Percentiles rank a stretch among this genome's conserved stretches.
Evolutionary conservation across 2,113 vertebrate species (phyloP).

Genomic region (Archilochus colubris): DNA sequence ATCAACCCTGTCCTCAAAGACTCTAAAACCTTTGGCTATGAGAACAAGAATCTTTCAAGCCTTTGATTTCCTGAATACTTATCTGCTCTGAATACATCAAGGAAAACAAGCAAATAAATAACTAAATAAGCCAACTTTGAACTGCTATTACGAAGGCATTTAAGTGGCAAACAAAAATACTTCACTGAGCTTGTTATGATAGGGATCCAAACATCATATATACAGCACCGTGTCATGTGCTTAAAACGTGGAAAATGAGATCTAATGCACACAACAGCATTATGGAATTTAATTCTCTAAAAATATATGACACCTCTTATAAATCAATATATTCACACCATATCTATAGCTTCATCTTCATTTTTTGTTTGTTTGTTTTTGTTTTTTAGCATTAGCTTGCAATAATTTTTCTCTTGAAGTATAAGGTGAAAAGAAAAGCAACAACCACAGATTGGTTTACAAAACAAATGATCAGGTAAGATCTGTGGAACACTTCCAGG

Average conservation of each 20-base stretch:
- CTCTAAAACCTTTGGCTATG: not conserved
- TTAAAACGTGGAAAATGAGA: not conserved
- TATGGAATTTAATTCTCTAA: not conserved
- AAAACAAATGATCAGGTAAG: not conserved
- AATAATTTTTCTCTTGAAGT: not conserved
- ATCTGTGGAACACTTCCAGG: not conserved
- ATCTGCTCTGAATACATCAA: not conserved
- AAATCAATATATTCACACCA: not conserved
- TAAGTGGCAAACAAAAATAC: not conserved
- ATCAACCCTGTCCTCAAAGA: not conserved
- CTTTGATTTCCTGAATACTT: constrained; percentile 18
- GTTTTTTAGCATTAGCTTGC: not conserved
- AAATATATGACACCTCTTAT: not conserved
- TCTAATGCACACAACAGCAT: not conserved
- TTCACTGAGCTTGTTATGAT: not conserved
- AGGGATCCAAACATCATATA: not conserved
- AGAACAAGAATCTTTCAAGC: not conserved
- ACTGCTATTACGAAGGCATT: not conserved
- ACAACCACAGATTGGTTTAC: not conserved
- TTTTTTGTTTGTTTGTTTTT: not conserved
- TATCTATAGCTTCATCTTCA: not conserved
- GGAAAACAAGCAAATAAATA: not conserved
- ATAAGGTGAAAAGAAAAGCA: not conserved
- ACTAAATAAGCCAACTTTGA: not conserved
- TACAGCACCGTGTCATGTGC: not conserved